Conservation (phyloP, 2,888 invertebrate species). For the Gandaritis pyraliata region DNA sequence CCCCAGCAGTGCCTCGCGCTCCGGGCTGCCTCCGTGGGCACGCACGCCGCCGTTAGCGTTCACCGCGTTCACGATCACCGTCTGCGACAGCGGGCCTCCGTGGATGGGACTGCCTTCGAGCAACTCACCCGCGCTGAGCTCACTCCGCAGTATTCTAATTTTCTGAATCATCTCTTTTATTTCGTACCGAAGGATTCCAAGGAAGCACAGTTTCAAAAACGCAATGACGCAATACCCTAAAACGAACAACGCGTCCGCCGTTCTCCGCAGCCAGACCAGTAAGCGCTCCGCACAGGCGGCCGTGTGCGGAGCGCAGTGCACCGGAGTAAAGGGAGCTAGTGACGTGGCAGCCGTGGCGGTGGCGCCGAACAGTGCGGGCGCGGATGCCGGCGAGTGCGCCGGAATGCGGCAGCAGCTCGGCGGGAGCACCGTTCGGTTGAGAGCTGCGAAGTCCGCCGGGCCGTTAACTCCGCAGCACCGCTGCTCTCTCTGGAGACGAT, state of each 20-base stretch:
- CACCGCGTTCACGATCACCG: slow-evolving; percentile 80
- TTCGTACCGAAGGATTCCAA: slow-evolving; percentile 93
- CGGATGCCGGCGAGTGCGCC: slow-evolving; percentile 68
- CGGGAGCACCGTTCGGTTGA: slow-evolving; percentile 72
- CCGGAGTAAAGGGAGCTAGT: slow-evolving; percentile 66
- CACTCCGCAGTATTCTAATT: slow-evolving; percentile 90
- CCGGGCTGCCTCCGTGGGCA: slow-evolving; percentile 81
- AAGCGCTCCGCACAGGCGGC: slow-evolving; percentile 90
- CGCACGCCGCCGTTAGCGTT: slow-evolving; percentile 85
- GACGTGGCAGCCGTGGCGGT: slow-evolving; percentile 67
- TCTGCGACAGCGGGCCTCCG: slow-evolving; percentile 78
- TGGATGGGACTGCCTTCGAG: slow-evolving; percentile 76
- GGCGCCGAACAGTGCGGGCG: slow-evolving; percentile 80
- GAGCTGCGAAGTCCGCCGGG: slow-evolving; percentile 79
- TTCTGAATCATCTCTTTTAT: slow-evolving; percentile 96
- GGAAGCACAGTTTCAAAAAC: slow-evolving; percentile 94
- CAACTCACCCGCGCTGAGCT: slow-evolving; percentile 83
- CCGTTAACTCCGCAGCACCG: slow-evolving; percentile 92
- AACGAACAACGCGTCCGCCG: slow-evolving; percentile 92
- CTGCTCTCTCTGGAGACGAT: slow-evolving; percentile 89
- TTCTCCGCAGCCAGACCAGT: slow-evolving; percentile 89
- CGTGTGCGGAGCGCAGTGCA: slow-evolving; percentile 77
- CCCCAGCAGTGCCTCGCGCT: slow-evolving; percentile 84
- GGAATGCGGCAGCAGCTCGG: slow-evolving; percentile 78
- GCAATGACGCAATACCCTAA: slow-evolving; percentile 95